A percentile compares a stretch with the other conserved stretches of the same genome.
These are phyloP conservation scores for Otus sunia DNA, from an alignment of 2,113 vertebrate genomes.

Conservation along the genomic window DNA sequence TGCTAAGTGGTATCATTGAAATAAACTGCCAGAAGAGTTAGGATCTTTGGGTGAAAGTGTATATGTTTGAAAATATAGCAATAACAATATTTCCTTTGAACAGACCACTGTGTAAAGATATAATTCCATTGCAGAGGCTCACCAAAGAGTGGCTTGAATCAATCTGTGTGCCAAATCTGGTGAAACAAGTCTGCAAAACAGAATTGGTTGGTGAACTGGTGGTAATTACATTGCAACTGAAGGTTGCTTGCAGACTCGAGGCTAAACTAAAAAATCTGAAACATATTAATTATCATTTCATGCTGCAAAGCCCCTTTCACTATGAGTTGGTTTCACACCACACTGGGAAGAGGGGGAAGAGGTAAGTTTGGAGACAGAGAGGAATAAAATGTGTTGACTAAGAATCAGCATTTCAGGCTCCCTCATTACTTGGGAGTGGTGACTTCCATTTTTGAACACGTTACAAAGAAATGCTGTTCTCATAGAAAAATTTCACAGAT, in stretches of 20 bases:
- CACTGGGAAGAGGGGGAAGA: background rate
- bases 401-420: background rate
- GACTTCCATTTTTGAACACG: background rate
- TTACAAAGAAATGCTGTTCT: background rate
- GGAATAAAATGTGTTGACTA: background rate
- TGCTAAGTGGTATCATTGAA: conserved; percentile 44
- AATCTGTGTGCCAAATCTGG: background rate
- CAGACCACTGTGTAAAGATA: background rate
- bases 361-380: background rate
- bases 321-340: background rate
- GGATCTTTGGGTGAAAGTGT: conserved; percentile 65
- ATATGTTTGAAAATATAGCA: conserved; percentile 11
- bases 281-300: background rate
- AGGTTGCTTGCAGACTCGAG: background rate
- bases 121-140: background rate
- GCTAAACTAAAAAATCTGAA: background rate
- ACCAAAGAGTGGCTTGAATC: background rate
- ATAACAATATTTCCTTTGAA: conserved; percentile 12
- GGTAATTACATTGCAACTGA: background rate
- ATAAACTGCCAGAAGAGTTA: conserved; percentile 43
- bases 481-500: background rate
- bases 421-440: background rate
- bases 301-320: background rate
- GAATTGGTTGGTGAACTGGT: background rate
- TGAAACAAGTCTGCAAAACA: background rate